Conservation (phyloP, 2,797 vertebrate genomes). For the Mormyrus proboscirostris region DNA sequence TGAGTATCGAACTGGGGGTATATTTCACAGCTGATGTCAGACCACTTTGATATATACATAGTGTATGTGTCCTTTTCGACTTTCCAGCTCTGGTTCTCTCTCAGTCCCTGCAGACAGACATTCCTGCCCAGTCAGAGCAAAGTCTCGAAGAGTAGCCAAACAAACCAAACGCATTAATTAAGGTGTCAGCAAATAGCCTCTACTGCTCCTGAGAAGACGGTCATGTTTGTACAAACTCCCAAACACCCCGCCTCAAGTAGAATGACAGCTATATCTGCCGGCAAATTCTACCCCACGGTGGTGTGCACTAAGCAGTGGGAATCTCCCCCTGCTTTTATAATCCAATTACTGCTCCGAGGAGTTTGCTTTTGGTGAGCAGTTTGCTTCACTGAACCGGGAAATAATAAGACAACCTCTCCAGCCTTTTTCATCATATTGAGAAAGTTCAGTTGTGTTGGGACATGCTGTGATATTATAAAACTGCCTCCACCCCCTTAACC, state of each 20-base stretch:
- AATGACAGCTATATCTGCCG: neutral
- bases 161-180: neutral
- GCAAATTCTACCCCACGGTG: neutral
- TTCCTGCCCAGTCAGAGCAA: neutral
- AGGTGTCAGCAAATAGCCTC: neutral
- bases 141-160: neutral
- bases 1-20: neutral
- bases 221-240: neutral
- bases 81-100: neutral
- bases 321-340: constrained; percentile 25
- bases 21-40: neutral
- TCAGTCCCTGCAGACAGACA: neutral
- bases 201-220: too few relatives aligned
- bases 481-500: neutral
- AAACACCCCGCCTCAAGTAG: neutral
- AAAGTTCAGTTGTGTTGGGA: neutral
- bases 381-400: constrained; percentile 35
- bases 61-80: neutral
- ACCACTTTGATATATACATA: neutral
- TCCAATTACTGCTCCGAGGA: constrained; percentile 26
- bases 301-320: neutral
- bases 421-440: constrained; percentile 18
- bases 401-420: constrained; percentile 27
- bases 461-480: neutral
- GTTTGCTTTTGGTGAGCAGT: constrained; percentile 26